Base-by-base conservation (phyloP, 2,797 vertebrate genomes). In the Aplochiton taeniatus region DNA sequence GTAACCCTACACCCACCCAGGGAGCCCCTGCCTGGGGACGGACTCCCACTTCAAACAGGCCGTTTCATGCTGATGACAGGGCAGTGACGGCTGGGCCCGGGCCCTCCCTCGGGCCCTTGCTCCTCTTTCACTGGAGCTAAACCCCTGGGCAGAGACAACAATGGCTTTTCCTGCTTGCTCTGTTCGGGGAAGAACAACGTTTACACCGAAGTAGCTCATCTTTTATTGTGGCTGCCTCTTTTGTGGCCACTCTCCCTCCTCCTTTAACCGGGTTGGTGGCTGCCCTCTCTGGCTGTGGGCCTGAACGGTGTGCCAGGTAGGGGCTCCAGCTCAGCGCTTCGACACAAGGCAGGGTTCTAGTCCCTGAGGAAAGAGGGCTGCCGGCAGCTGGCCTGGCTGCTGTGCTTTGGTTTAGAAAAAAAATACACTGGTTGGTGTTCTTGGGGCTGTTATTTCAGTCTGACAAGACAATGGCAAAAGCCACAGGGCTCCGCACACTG, bases 31-130 rank as follows among this genome's bases (percentile, higher is more conserved):
- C 75, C 81, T 78, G 73, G 79, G 73, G 79, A 86, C 80, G 79
- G 79, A 72, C 78, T 76, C 75, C 75, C 82, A 86, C 88, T 88
- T 92, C 86, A 91, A 91, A 90, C 82, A 66, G 75, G 57, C 80
- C 59, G 83, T 90, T 91, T 92, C 86, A 91, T 89, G 85, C 86
- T 83, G 87, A 89, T 90, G 87, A 91, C 87, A 89, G 82, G 81
- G 80, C 79, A 70, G 85, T 87, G 86, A 86, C 55, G 80, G 80
- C 83, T 80, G 85, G 78, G 62, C 84, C 78, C 70, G 69, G 76
- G 74, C 82, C 52, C 68, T 75, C 78, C 80, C 74, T 13, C 47
- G 83, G 80, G 81, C 68, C 68, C 73, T 63, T 68, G 79, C 80
- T 77, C 71, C 66, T 85, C 63, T 84, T 87, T 88, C 77, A 87